Evolutionary conservation across 1,140 invertebrate species (phyloP), one percentile per base, ranked within the genome.

Genomic region (Orchesella cincta): DNA sequence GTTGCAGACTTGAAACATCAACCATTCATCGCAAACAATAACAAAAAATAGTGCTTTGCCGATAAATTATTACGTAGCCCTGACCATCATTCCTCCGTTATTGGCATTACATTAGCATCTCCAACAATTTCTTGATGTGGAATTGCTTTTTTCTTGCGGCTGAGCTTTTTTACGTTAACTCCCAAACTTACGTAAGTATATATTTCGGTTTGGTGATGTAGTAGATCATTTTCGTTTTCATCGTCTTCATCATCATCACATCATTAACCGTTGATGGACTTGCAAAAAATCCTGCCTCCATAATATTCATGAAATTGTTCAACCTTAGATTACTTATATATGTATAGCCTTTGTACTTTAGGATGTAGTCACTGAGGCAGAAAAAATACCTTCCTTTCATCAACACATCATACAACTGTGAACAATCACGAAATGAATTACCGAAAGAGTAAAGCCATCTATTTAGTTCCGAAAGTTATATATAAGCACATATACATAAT

Each of bases 261-360:
- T 67, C 62, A 67, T 67, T 67, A 67, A 31, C 62, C 33, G 23
- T 67, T 67, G 62, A 67, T 67, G 62, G 62, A 67, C 62, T 67
- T 31, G 62, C 62, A 33, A 67, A 67, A 67, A 67, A 29, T 12
- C 8, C 39, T 46, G 8, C 20, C 20, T 46, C 20, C 20, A 20
- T 46, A 46, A 46, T 46, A 46, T 46, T 46, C 39, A 46, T 46
- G 20, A 12, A 46, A 46, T n/a, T n/a, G n/a, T n/a, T n/a, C n/a
- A n/a, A n/a, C n/a, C n/a, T n/a, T n/a, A n/a, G n/a, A n/a, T n/a
- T n/a, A n/a, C n/a, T n/a, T n/a, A n/a, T n/a, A n/a, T 57, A 57
- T 26, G 26, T n/a, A 57, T 57, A 26, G 39, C 39, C 39, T 46
- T 18, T 18, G 18, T 46, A 5, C 5, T 46, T 46, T 18, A 46